These are phyloP conservation scores for Orthonevra nobilis DNA, from an alignment of 2,888 invertebrate species.

Conservation along the genomic window DNA sequence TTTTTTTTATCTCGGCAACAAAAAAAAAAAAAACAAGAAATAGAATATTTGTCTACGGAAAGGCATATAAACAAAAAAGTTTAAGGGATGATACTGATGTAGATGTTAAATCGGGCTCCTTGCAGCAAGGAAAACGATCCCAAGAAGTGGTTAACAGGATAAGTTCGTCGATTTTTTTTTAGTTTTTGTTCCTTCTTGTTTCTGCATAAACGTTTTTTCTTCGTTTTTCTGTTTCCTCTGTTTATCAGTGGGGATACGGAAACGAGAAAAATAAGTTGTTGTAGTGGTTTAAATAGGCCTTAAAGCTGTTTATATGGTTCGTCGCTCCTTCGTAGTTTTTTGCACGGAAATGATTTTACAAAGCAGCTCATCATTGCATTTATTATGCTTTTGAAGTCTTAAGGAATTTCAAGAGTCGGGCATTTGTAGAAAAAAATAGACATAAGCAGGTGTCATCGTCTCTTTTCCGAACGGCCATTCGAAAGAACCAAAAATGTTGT, in stretches of 20 bases:
- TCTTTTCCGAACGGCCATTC: too few relatives aligned
- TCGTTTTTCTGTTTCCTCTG: not conserved
- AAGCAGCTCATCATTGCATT: constrained; percentile 42
- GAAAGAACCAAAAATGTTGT: too few relatives aligned
- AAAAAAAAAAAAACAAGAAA: constrained; percentile 18
- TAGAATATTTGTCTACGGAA: constrained; percentile 40
- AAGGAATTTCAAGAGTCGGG: too few relatives aligned
- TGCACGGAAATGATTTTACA: constrained; percentile 17
- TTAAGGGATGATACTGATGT: constrained; percentile 16
- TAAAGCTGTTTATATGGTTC: constrained; percentile 29
- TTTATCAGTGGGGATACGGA: not conserved
- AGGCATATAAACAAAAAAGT: constrained; percentile 35
- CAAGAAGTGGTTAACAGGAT: constrained; percentile 47
- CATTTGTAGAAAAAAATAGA: too few relatives aligned
- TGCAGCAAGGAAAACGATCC: constrained; percentile 37
- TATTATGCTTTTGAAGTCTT: constrained; percentile 4
- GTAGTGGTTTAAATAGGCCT: constrained; percentile 35
- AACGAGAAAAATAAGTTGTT: constrained; percentile 20
- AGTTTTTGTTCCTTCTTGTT: not conserved
- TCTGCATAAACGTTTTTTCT: not conserved
- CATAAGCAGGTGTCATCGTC: too few relatives aligned
- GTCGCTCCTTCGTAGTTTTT: constrained; percentile 42
- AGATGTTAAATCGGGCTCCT: constrained; percentile 16
- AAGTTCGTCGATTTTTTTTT: constrained; percentile 22
- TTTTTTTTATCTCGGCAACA: not conserved